phyloP scores from a whole-genome alignment of 1,140 invertebrate species.

The Eueides isabella region DNA sequence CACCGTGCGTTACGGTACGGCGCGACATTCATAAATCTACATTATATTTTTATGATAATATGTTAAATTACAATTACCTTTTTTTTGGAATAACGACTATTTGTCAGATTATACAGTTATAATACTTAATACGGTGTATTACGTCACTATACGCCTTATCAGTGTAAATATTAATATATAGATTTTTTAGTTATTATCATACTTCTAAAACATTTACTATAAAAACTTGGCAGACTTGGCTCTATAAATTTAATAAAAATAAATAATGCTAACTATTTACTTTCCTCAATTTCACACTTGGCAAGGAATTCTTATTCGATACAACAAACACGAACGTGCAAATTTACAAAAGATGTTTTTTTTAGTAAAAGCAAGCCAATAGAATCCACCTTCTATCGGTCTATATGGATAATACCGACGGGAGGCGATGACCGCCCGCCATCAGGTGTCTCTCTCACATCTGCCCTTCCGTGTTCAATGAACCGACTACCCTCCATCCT shows the following conservation, averaged over 20 bases:
- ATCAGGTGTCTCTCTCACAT: conserved; percentile 31
- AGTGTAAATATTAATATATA: no score
- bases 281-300: no score
- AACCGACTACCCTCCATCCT: conserved; percentile 24
- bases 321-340: neutral
- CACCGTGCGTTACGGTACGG: neutral
- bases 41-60: neutral
- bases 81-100: neutral
- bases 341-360: neutral
- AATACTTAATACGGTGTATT: neutral
- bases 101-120: no score
- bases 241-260: no score
- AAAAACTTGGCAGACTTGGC: no score
- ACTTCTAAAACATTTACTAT: no score
- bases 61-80: no score
- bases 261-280: no score
- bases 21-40: neutral
- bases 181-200: neutral
- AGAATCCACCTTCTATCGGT: neutral
- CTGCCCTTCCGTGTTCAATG: conserved; percentile 34
- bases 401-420: neutral
- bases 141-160: no score
- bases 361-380: neutral
- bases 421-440: conserved; percentile 18
- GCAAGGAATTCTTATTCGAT: neutral